Base-by-base conservation (phyloP, 2,888 invertebrate genomes). In the Labia minor region DNA sequence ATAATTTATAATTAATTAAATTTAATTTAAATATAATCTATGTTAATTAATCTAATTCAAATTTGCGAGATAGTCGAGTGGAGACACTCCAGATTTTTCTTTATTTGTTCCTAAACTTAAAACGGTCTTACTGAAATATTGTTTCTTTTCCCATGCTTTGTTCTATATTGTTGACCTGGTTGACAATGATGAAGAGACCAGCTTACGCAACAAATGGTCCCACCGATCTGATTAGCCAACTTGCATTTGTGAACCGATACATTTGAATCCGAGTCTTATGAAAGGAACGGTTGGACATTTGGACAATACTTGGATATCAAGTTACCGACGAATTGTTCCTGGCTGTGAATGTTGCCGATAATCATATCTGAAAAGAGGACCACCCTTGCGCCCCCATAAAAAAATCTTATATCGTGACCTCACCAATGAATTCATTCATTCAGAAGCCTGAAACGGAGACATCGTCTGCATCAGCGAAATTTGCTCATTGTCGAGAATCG, bases 211-310 rank as follows among this genome's bases (percentile, higher is more conserved):
- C 49, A 49, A 49, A 49, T 49, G 49, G 16, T 14, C n/a, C 49
- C n/a, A n/a, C 16, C 49, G 14, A 49, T 49, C 49, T 49, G 49
- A 49, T 49, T 49, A 49, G 49, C 49, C 49, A 49, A 49, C 49
- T 49, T 49, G 49, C 49, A 49, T 49, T 49, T 49, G 49, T 49
- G 49, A 49, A 49, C 49, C 49, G 49, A 49, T 49, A 8, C 14
- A 49, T 49, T 49, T 14, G 49, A 49, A 14, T 49, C 49, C 3
- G 16, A 49, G 49, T 16, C 49, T 3, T 8, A 11, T 49, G 49
- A 49, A 49, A 49, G 14, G 49, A 14, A 26, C 26, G 8, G n/a
- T 26, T 26, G 26, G 26, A 49, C 49, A 11, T 14, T 11, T 14
- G 49, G 49, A 49, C 49, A 49, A 49, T 49, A 49, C 49, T 16